Percentiles rank a stretch among this genome's conserved stretches.
phyloP scores from a whole-genome alignment of 2,888 invertebrate species.

The Agonopterix heracliana region DNA sequence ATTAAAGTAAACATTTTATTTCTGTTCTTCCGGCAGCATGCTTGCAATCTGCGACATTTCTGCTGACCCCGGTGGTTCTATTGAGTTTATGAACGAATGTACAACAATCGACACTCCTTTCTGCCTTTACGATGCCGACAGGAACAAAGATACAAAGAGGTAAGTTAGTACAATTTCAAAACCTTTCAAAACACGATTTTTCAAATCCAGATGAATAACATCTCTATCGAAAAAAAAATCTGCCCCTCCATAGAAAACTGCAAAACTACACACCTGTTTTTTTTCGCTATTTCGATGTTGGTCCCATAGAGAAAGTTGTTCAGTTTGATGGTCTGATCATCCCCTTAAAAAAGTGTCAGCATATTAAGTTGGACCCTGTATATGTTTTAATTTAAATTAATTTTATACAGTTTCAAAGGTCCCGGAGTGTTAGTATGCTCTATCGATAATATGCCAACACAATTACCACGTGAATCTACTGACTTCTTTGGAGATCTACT shows the following conservation, averaged over 20 bases:
- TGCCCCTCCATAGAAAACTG: too few relatives aligned
- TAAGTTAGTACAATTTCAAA: constrained; percentile 27
- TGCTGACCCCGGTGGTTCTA: constrained; percentile 98
- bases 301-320: too few relatives aligned
- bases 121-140: constrained; percentile 98
- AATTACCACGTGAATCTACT: constrained; percentile 96
- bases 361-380: too few relatives aligned
- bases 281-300: too few relatives aligned
- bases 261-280: too few relatives aligned
- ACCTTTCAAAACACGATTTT: background rate
- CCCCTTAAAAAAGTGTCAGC: too few relatives aligned
- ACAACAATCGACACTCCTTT: constrained; percentile 99
- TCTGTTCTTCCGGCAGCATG: constrained; percentile 72
- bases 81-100: constrained; percentile 99
- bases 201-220: background rate
- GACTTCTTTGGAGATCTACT: constrained; percentile 98
- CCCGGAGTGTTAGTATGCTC: constrained; percentile 99
- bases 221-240: too few relatives aligned
- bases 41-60: constrained; percentile 98
- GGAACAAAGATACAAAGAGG: constrained; percentile 97
- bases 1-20: background rate
- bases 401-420: constrained; percentile 86
- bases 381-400: background rate
- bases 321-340: too few relatives aligned
- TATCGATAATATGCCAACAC: constrained; percentile 99